These are phyloP conservation scores for Chloroceryle inda DNA, from an alignment of 2,797 vertebrate genomes.

Conservation along the genomic window DNA sequence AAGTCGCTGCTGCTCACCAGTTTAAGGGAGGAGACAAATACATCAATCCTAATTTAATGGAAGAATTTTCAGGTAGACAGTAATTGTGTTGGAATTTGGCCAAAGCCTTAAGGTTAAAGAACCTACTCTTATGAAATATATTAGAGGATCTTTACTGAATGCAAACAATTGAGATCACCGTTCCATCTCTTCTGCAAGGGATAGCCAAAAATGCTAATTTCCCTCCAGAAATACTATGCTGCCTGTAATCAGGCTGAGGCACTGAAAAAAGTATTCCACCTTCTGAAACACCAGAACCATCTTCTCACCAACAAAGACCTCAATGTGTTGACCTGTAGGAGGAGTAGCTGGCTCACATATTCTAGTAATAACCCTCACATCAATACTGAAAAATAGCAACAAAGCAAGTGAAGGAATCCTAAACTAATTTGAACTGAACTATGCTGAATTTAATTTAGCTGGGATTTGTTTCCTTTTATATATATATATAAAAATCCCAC, in stretches of 20 bases:
- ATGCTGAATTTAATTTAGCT: neutral
- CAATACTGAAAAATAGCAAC: neutral
- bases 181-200: conserved; percentile 20
- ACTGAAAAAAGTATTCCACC: neutral
- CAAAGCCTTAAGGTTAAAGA: conserved; percentile 54
- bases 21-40: conserved; percentile 2
- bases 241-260: neutral
- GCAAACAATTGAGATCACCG: neutral
- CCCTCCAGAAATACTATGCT: neutral
- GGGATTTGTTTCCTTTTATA: accelerated
- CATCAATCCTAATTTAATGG: conserved; percentile 14
- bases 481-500: neutral
- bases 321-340: conserved; percentile 30
- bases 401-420: neutral
- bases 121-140: conserved; percentile 1
- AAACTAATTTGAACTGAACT: neutral
- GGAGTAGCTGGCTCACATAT: conserved; percentile 47
- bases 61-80: conserved; percentile 42
- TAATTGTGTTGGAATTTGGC: conserved; percentile 59
- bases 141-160: conserved; percentile 27
- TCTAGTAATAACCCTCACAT: neutral
- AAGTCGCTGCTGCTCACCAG: neutral
- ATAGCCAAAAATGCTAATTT: conserved; percentile 7
- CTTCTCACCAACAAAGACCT: neutral
- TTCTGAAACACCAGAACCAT: neutral